Evolutionary conservation across 2,888 invertebrate species (phyloP), one percentile per base, ranked within the genome.

Genomic region (Tholera decimalis): DNA sequence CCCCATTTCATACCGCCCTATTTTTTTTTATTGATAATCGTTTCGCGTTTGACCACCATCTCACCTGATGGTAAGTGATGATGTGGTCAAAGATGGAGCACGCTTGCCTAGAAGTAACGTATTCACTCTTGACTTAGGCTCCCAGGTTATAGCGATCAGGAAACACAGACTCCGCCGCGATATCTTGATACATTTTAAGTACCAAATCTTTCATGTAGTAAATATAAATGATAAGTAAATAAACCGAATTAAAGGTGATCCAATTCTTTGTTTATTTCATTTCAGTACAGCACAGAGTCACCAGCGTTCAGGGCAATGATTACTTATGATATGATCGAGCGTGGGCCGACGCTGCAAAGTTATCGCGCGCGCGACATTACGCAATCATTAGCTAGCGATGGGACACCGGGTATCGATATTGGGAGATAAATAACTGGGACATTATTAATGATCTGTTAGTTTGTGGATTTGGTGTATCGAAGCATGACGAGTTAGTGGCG

Each of bases 271-370:
- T 51, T 67, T 43, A 50, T 67, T 54, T 67, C n/a, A 41, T 54
- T 63, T 50, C 46, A 54, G 56, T 69, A 65, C 41, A 46, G 58
- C 49, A 55, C 39, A 22, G n/a, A 37, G 28, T 28, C 28, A 13
- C 50, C 33, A n/a, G 46, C 50, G 54, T 64, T 64, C 49, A 55
- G 39, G 37, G 54, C 28, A 70, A 77, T 71, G 77, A 60, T 60
- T 74, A 71, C 41, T 78, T 81, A n/a, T n/a, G n/a, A n/a, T 84
- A 82, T 75, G 72, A 83, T 82, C 64, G 60, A 55, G 77, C 82
- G 91, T 91, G 88, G 90, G 91, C 87, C 88, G 88, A 84, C 88
- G 89, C 88, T 79, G 89, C 78, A 76, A 85, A 86, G 75, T 83
- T 87, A 88, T 86, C 88, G 81, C 81, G 69, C 64, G 73, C 63